Evolutionary conservation across 1,140 invertebrate species (phyloP).

Genomic region (Hyles vespertilio): DNA sequence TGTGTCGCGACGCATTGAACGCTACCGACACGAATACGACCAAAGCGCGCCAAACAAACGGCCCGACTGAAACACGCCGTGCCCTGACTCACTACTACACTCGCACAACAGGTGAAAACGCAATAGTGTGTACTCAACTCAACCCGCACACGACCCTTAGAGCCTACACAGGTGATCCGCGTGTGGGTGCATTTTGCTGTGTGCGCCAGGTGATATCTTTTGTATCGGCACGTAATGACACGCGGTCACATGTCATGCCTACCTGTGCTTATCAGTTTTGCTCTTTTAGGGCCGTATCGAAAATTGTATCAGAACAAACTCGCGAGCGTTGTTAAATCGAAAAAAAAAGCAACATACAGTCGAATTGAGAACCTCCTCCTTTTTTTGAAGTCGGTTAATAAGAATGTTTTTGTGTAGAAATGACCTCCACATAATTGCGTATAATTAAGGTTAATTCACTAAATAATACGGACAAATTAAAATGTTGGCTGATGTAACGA

Average conservation of each 20-base stretch:
- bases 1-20: slow-evolving; percentile 26
- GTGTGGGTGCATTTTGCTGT: slow-evolving; percentile 69
- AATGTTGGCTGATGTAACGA: slow-evolving; percentile 1
- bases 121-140: slow-evolving; percentile 58
- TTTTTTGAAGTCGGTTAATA: no score
- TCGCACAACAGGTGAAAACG: slow-evolving; percentile 69
- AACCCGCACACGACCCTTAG: slow-evolving; percentile 50
- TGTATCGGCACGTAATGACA: slow-evolving; percentile 38
- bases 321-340: neutral
- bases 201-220: slow-evolving; percentile 57
- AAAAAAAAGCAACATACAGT: no score
- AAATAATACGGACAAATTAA: slow-evolving; percentile 1
- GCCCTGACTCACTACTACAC: slow-evolving; percentile 52
- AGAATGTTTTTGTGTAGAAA: neutral
- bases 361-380: no score
- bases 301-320: slow-evolving; percentile 4
- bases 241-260: slow-evolving; percentile 65
- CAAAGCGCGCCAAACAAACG: slow-evolving; percentile 55
- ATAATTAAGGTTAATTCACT: neutral
- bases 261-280: slow-evolving; percentile 68
- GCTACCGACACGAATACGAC: slow-evolving; percentile 33
- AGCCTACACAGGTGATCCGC: slow-evolving; percentile 56
- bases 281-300: slow-evolving; percentile 55
- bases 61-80: slow-evolving; percentile 45
- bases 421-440: neutral